phyloP scores from a whole-genome alignment of 2,797 vertebrate genomes.

The Siniperca scherzeri region DNA sequence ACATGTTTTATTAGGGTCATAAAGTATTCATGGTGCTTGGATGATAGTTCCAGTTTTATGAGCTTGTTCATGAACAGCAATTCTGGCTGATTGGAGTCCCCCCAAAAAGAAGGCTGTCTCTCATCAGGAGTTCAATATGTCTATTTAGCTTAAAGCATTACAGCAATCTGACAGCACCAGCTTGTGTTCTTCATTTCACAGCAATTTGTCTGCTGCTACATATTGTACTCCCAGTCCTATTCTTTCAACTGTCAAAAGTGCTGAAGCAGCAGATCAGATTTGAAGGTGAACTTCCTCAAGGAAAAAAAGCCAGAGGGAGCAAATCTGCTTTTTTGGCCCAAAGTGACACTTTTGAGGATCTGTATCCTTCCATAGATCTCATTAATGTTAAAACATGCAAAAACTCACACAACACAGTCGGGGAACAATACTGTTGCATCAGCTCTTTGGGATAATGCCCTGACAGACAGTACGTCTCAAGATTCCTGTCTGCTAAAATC shows the following conservation, averaged over 20 bases:
- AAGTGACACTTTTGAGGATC: conserved; percentile 60
- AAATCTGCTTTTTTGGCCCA: conserved; percentile 58
- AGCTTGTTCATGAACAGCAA: conserved; percentile 40
- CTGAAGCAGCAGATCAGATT: conserved; percentile 52
- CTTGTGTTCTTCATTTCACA: conserved; percentile 29
- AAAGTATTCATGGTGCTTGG: conserved; percentile 66
- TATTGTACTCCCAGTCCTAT: conserved; percentile 42
- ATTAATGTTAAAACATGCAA: conserved; percentile 77
- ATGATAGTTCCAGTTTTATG: conserved; percentile 61
- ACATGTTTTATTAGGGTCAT: conserved; percentile 71
- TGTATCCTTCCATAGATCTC: conserved; percentile 48
- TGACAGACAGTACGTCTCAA: conserved; percentile 42
- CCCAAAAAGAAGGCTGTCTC: conserved; percentile 45
- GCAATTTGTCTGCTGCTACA: conserved; percentile 37
- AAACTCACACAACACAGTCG: conserved; percentile 31
- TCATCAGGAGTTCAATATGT: conserved; percentile 52
- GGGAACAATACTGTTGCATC: conserved; percentile 55
- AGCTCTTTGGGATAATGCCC: conserved; percentile 64
- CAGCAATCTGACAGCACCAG: conserved; percentile 49
- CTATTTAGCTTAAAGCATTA: conserved; percentile 55
- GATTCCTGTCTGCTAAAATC: conserved; percentile 34
- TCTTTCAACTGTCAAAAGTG: conserved; percentile 44
- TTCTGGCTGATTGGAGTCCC: conserved; percentile 56
- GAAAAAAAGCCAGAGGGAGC: conserved; percentile 37
- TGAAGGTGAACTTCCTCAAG: conserved; percentile 47